Evolutionary conservation across 1,140 invertebrate genomes (phyloP), one percentile per base, ranked within the genome.

Genomic region (Danaus melanippus): DNA sequence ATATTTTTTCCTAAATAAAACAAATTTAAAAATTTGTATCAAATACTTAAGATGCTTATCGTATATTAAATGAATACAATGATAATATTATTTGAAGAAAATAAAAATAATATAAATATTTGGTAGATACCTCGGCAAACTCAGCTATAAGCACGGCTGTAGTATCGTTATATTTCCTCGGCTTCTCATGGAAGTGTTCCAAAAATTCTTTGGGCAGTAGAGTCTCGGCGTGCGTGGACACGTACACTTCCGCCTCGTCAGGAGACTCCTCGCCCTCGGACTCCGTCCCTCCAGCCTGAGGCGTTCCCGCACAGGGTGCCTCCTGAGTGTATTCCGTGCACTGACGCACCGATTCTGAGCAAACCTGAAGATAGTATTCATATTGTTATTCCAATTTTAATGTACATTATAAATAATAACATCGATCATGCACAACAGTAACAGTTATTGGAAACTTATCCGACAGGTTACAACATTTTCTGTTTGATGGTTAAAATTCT

Each of bases 261-360:
- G 58, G 68, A 3, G 71, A 64, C 58, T 78, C 46, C 53, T 69
- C 64, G 62, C 79, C 76, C 70, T 74, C 66, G 44, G 78, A 79
- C 46, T 76, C 62, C 8, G 78, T 77, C 44, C 80, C 78, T 9
- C 78, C 80, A 53, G 69, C 78, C 4, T 82, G 66, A 2, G 80
- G 76, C 50, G 78, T 87, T 3, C 80, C 82, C 40, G 67, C 74
- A 55, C 82, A 90, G 56, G 86, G 88, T 69, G 86, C 72, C 43
- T 89, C 88, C 15, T 81, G 74, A 61, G 87, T 88, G 44, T 69
- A 77, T 59, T 88, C 87, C 9, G 79, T 80, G 53, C 83, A 83
- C n/a, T 74, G 60, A 53, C 83, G 83, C 4, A 79, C 66, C 0
- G 66, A 45, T 40, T 75, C 73, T 0, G 71, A 69, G 46, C 66